phyloP scores from a whole-genome alignment of 2,113 vertebrate species.

The Anhinga rufa region DNA sequence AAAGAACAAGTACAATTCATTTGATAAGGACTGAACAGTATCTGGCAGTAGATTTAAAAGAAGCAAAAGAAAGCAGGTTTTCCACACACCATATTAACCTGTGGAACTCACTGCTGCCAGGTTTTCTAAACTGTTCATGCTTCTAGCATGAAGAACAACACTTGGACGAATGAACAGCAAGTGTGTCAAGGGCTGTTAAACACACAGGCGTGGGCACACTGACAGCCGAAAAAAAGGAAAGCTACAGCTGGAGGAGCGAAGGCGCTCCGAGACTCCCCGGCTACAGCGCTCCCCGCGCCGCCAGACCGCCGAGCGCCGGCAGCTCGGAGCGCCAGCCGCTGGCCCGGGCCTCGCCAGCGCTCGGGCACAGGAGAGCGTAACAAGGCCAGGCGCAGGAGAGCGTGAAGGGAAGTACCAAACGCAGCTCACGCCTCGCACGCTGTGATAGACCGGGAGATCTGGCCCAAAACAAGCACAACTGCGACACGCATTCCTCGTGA shows the following conservation, averaged over 20 bases:
- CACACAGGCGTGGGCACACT: background rate
- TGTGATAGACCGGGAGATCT: background rate
- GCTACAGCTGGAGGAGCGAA: background rate
- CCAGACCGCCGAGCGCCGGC: background rate
- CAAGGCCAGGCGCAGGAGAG: background rate
- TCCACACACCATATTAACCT: background rate
- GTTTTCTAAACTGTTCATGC: background rate
- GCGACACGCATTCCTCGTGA: background rate
- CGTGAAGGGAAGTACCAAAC: background rate
- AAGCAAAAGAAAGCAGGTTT: background rate
- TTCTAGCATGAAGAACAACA: background rate
- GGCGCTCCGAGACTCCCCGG: background rate
- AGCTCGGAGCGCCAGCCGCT: too few relatives aligned
- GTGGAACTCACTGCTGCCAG: background rate
- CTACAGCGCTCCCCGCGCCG: background rate
- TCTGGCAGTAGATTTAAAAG: background rate
- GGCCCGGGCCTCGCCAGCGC: too few relatives aligned
- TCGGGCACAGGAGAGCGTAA: background rate
- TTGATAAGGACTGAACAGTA: background rate
- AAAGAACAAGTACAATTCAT: background rate
- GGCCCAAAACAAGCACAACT: background rate
- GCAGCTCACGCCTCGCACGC: background rate
- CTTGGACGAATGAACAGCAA: background rate
- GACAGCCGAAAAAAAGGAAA: background rate
- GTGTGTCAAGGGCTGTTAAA: background rate